phyloP scores from a whole-genome alignment of 2,888 invertebrate genomes.

The Agriopis aurantiaria region DNA sequence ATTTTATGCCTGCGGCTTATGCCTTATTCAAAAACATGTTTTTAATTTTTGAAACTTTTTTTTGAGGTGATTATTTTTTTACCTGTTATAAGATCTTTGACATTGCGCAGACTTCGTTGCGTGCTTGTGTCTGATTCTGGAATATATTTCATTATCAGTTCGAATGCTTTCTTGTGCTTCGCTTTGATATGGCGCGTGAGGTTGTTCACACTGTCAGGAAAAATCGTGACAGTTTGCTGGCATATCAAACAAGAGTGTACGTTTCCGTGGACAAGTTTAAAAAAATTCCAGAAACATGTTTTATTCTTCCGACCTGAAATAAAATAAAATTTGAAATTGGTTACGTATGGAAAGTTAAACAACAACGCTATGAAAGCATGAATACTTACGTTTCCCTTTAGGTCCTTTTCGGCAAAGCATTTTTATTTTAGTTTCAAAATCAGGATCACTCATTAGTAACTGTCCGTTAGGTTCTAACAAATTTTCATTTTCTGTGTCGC shows the following conservation, averaged over 20 bases:
- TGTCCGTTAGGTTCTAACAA: background rate
- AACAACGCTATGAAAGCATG: background rate
- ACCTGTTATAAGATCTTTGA: background rate
- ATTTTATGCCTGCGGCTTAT: no score
- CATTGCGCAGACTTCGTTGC: background rate
- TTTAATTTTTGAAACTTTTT: no score
- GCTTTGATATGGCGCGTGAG: constrained; percentile 16
- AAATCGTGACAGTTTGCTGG: background rate
- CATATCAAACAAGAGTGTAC: constrained; percentile 10
- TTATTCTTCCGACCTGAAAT: constrained; percentile 14
- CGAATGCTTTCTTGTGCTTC: constrained; percentile 11
- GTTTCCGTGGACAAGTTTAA: background rate
- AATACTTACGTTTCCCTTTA: constrained; percentile 18
- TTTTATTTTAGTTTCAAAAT: constrained; percentile 19
- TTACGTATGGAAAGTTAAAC: background rate
- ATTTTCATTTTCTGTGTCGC: background rate
- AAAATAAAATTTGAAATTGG: background rate
- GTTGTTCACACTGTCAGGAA: constrained; percentile 4
- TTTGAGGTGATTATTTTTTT: background rate
- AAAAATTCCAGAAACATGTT: constrained; percentile 29
- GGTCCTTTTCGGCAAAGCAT: constrained; percentile 4
- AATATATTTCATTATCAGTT: constrained; percentile 14
- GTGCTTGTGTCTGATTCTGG: background rate
- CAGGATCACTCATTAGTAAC: constrained; percentile 15
- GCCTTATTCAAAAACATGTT: no score